These are phyloP conservation scores for Pelochelys cantorii DNA, from an alignment of 2,797 vertebrate genomes.

Conservation along the genomic window DNA sequence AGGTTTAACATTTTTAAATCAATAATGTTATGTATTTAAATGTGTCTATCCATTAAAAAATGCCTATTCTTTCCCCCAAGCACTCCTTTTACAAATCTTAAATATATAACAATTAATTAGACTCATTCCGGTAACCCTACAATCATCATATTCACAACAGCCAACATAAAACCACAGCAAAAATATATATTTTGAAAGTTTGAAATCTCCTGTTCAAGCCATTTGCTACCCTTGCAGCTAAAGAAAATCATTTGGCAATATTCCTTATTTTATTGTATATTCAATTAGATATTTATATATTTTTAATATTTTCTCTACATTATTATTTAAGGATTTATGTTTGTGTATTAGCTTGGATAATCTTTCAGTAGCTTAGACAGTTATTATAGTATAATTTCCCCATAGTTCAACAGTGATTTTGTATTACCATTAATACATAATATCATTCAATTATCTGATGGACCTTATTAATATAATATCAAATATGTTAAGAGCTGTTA, in stretches of 20 bases:
- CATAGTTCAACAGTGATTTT: neutral
- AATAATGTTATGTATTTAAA: neutral
- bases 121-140: neutral
- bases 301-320: neutral
- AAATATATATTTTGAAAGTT: conserved; percentile 3
- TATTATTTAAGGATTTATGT: conserved; percentile 7
- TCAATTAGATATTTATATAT: neutral
- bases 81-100: neutral
- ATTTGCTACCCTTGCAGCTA: neutral
- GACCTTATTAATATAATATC: neutral
- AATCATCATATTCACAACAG: neutral
- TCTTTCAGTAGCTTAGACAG: neutral
- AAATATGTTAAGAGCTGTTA: neutral
- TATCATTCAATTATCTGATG: neutral
- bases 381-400: neutral
- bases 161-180: neutral
- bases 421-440: neutral
- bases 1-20: conserved; percentile 6
- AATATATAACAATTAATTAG: neutral
- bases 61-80: neutral
- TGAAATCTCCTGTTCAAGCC: neutral
- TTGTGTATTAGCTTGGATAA: neutral
- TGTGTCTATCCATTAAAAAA: neutral
- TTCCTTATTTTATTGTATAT: neutral
- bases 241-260: neutral